Base-by-base conservation (phyloP, 2,797 vertebrate genomes). In the Amazona ochrocephala region DNA sequence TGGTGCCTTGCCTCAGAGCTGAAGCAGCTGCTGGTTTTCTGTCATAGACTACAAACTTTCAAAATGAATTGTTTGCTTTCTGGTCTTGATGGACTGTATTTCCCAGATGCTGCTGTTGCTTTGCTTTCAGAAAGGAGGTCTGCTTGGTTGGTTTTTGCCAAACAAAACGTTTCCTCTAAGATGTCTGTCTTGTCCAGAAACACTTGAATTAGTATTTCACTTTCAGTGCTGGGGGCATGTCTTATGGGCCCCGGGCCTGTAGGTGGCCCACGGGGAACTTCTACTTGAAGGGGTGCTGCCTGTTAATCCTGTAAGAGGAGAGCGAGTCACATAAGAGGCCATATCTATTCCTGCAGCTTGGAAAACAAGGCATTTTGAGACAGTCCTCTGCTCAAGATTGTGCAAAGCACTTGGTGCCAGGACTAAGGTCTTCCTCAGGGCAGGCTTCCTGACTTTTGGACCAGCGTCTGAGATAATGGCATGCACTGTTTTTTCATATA, bases 401-500 rank as follows among this genome's bases (percentile, higher is more conserved):
- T 32, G 30, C 16, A 32, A 32, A 54, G n/a, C 27, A 20, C 27
- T 47, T 7, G 2, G 4, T 58, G 44, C 34, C 34, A 65, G 66
- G 19, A 24, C 13, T 78, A 18, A 51, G 71, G 50, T 68, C 22
- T 48, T 48, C 41, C 60, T 84, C 0, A 0, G 34, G 30, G 44
- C 13, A 42, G 30, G 5, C 54, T 72, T 90, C 67, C 22, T 72
- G 74, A 21, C 32, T 54, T 72, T 21, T 19, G 14, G 8, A 7
- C 19, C 4, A 0, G 2, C 70, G 50, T 74, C 67, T 45, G 44
- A 60, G 44, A 27, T 32, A 50, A 67, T 2, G 1, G 18, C 16
- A 16, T 41, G 19, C 37, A 30, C 29, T 45, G 11, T 0, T 47
- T 91, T 75, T 72, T 77, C 13, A 27, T 41, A 29, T 48, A 14